Base-by-base conservation (phyloP, 37 sponge, comb jelly and placozoan species). In the Geodia barretti region DNA sequence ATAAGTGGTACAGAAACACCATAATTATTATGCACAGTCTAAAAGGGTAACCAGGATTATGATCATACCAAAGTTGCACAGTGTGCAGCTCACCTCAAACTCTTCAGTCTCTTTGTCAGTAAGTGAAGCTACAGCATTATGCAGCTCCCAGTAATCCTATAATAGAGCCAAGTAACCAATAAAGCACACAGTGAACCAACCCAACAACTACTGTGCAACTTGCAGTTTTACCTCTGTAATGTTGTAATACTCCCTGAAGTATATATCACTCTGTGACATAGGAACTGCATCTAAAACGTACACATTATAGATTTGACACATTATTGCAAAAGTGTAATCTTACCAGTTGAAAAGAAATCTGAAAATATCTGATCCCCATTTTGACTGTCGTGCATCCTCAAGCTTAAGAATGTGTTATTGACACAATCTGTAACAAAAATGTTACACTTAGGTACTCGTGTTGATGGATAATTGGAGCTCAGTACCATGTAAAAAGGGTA, bases 341-440 rank as follows among this genome's bases (percentile, higher is more conserved):
- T 65, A 89, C 85, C 90, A 47, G 29, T 84, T 3, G 30, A 36
- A 58, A 62, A 89, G 70, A 79, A 89, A 35, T 76, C 21, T 14
- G 90, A 74, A 29, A 36, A 89, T 3, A 78, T n/a, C 14, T 42
- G 30, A 26, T 80, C 80, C 2, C 65, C 68, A 11, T 61, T 67
- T 23, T 70, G 19, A n/a, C 29, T 58, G 39, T 32, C 70, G 29
- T 60, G 54, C 2, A 73, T 64, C 29, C 92, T 77, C 41, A 92
- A 39, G 3, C 79, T 84, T 8, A 84, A 37, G 34, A 83, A 92
- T n/a, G 92, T 92, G 70, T 92, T 92, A 77, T 92, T 92, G 39
- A 62, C 60, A 38, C 92, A 92, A 39, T 92, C 92, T 92, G 60
- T 47, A 74, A 65, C 26, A 36, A 35, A 61, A 14, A 62, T 8